phyloP scores from a whole-genome alignment of 2,113 vertebrate genomes.

The Arizona elegans region DNA sequence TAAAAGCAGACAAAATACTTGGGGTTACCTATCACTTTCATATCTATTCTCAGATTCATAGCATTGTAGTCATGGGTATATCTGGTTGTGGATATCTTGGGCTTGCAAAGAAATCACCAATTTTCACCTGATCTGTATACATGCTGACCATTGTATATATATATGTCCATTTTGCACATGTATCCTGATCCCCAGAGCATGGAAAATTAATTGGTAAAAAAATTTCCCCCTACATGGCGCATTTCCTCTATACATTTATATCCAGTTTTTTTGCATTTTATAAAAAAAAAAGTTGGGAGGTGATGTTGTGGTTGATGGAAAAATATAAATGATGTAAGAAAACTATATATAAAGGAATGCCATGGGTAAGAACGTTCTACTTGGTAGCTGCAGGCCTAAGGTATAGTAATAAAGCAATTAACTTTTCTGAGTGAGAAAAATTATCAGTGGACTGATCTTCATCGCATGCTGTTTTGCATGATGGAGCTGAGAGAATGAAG shows the following conservation, averaged over 20 bases:
- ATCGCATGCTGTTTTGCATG: not conserved
- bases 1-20: not conserved
- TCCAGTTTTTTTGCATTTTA: not conserved
- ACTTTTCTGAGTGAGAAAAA: not conserved
- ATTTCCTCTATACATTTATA: not conserved
- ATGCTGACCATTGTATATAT: not conserved
- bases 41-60: not conserved
- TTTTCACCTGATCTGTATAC: not conserved
- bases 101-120: not conserved
- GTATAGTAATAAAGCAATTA: not conserved
- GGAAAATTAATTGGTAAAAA: not conserved
- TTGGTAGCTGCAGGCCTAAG: not conserved
- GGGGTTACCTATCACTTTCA: not conserved
- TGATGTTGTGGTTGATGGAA: not conserved
- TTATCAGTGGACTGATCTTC: not conserved
- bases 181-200: not conserved
- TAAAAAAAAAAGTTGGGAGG: not conserved
- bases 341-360: not conserved
- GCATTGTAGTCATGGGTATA: not conserved
- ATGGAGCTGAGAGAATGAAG: not conserved
- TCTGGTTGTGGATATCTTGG: not conserved
- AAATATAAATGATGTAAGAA: not conserved
- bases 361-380: not conserved
- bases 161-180: not conserved
- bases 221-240: not conserved